These are phyloP conservation scores for Lethenteron reissneri DNA, from an alignment of 2,113 vertebrate genomes.

Conservation along the genomic window DNA sequence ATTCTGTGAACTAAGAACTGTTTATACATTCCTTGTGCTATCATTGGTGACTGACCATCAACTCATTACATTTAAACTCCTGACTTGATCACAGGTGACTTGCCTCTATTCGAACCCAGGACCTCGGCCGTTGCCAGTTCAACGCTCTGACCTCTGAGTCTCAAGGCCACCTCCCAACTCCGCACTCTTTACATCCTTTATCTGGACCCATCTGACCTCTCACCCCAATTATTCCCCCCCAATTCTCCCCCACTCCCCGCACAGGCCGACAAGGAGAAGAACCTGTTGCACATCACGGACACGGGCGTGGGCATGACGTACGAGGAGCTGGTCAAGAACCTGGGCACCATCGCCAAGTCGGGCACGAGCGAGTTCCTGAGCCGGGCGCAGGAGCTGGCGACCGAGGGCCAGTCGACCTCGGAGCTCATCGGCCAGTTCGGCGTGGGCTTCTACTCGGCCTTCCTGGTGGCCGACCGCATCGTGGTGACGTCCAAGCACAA, in stretches of 20 bases:
- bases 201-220: too few relatives aligned
- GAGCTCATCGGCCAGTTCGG: conserved; percentile 96
- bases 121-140: too few relatives aligned
- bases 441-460: conserved; percentile 94
- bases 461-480: conserved; percentile 88
- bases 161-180: too few relatives aligned
- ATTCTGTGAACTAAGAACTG: too few relatives aligned
- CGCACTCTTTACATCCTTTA: too few relatives aligned
- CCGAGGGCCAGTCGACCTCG: conserved; percentile 72
- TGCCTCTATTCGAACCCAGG: too few relatives aligned
- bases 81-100: too few relatives aligned
- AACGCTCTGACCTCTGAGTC: too few relatives aligned
- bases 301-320: conserved; percentile 95
- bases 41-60: too few relatives aligned
- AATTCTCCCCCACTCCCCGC: conserved; percentile 10
- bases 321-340: conserved; percentile 73
- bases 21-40: too few relatives aligned
- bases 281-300: conserved; percentile 90
- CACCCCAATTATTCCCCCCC: too few relatives aligned
- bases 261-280: conserved; percentile 93
- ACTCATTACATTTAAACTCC: too few relatives aligned
- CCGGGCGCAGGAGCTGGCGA: conserved; percentile 67
- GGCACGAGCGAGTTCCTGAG: conserved; percentile 95
- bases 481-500: conserved; percentile 95
- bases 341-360: conserved; percentile 93